Evolutionary conservation across 2,888 invertebrate species (phyloP).

Genomic region (Plebejus anna): DNA sequence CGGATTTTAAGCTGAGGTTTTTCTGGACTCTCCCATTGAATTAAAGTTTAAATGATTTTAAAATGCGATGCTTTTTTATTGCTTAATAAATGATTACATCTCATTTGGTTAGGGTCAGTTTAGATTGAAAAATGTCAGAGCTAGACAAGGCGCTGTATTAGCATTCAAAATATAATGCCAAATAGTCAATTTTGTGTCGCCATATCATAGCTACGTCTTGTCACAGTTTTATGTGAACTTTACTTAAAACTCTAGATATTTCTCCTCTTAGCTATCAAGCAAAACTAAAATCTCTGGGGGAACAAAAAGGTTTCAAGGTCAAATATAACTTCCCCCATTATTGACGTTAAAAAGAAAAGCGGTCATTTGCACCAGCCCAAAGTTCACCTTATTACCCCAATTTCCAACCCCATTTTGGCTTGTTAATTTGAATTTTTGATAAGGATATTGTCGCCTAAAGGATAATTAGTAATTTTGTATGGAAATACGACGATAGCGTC

Average conservation of each 20-base stretch:
- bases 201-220: background rate
- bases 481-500: constrained; percentile 14
- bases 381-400: background rate
- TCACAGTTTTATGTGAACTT: background rate
- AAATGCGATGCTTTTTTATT: background rate
- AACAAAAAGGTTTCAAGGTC: too few relatives aligned
- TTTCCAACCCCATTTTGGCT: background rate
- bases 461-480: constrained; percentile 3
- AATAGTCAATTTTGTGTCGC: background rate
- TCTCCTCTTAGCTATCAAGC: background rate
- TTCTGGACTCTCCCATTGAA: background rate
- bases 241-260: too few relatives aligned
- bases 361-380: background rate
- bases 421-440: constrained; percentile 19
- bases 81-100: background rate
- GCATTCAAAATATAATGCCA: background rate
- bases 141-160: too few relatives aligned
- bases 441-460: constrained; percentile 17
- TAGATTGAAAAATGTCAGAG: background rate
- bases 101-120: background rate
- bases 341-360: background rate
- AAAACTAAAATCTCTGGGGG: background rate
- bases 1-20: background rate
- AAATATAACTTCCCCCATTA: background rate
- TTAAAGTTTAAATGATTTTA: background rate